Base-by-base conservation (phyloP, 2,113 vertebrate genomes). In the Nasalis larvatus region DNA sequence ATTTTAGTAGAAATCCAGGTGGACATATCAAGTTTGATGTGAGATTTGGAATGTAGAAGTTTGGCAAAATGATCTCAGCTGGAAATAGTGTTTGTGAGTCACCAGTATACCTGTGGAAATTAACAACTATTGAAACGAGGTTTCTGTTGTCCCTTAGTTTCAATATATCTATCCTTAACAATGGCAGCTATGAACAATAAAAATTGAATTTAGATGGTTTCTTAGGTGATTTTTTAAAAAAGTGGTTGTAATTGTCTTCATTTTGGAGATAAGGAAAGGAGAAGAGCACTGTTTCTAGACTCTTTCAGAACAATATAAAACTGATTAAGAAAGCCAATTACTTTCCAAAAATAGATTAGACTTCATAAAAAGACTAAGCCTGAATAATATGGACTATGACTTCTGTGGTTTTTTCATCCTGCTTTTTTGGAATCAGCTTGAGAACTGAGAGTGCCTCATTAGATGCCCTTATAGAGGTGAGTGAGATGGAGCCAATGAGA, bases 41-140 rank as follows among this genome's bases (percentile, higher is more conserved):
- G 71, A 86, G 83, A 60, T 93, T 95, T 94, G 92, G 21, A 66
- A 96, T 37, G 95, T 13, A 89, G 37, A 16, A 89, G 8, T 82
- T 82, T 93, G 66, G 45, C 45, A 63, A 13, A 71, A 35, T 37
- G 16, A 68, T 66, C 25, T 83, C 6, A n/a, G 12, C 32, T 68
- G 8, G 12, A 91, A 93, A 91, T 8, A 45, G 7, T n/a, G 9
- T 66, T 73, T 94, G 30, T 58, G 18, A 91, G 49, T 83, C 32
- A 80, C 4, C 7, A 17, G 32, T 18, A 6, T 25, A 23, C 18
- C 13, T 69, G 25, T 42, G 30, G 4, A 93, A 76, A 77, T 71
- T 8, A 85, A 13, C 3, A 86, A 20, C 23, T 35, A 45, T 49
- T 20, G 68, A 93, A 66, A 68, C 42, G 0, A 82, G 81, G 6